Conservation (phyloP, 1,140 invertebrate species). For the Mamestra configurata region DNA sequence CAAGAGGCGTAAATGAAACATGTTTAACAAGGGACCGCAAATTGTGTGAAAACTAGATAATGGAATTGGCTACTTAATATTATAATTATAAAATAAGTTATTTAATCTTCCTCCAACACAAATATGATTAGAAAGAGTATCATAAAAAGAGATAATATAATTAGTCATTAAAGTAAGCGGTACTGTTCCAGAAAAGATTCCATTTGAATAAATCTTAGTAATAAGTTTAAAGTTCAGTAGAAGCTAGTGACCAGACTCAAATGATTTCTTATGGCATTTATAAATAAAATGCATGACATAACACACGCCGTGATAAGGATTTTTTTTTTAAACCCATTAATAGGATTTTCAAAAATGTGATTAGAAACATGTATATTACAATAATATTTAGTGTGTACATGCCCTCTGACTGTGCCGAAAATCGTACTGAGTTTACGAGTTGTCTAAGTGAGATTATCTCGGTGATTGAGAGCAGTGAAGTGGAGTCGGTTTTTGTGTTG, state of each 20-base stretch:
- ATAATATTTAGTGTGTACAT: too few species aligned
- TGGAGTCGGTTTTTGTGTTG: too few species aligned
- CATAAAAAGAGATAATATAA: neutral
- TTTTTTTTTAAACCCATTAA: too few species aligned
- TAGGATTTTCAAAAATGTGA: neutral
- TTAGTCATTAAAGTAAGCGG: neutral
- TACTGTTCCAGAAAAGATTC: slow-evolving; percentile 5
- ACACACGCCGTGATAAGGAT: neutral
- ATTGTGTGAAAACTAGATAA: neutral
- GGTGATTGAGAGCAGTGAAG: too few species aligned
- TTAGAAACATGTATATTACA: neutral
- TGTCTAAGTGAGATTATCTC: too few species aligned
- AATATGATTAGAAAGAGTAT: neutral
- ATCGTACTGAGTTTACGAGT: too few species aligned
- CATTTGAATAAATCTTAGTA: neutral
- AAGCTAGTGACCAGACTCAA: neutral
- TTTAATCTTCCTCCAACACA: slow-evolving; percentile 15
- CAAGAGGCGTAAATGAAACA: neutral
- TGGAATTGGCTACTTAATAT: neutral
- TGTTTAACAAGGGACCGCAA: neutral
- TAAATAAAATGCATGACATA: neutral
- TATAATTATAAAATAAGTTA: slow-evolving; percentile 14
- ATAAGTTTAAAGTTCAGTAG: neutral
- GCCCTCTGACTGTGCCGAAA: too few species aligned
- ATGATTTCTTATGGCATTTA: neutral